phyloP scores from a whole-genome alignment of 1,140 invertebrate species.

The Hyposmocoma kahamanoa region DNA sequence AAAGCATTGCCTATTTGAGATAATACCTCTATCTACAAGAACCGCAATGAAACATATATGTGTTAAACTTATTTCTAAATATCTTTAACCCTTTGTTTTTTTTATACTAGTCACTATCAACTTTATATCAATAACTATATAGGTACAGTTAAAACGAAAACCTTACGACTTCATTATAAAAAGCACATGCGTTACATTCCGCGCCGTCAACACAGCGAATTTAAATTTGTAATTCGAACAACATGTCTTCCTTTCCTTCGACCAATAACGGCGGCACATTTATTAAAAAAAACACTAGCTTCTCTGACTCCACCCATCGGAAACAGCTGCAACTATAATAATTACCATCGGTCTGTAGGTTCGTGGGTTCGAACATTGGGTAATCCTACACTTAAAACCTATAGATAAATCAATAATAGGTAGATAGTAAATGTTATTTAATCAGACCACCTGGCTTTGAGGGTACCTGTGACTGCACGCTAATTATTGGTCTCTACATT shows the following conservation, averaged over 20 bases:
- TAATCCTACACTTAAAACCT: slow-evolving; percentile 21
- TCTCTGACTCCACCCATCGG: slow-evolving; percentile 53
- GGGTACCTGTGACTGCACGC: too few relatives aligned
- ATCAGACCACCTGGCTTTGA: too few relatives aligned
- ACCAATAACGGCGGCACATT: slow-evolving; percentile 56
- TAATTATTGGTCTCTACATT: too few relatives aligned
- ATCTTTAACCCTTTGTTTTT: too few relatives aligned
- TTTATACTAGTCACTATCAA: slow-evolving; percentile 11
- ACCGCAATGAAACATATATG: too few relatives aligned
- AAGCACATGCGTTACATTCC: slow-evolving; percentile 67
- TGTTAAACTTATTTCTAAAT: too few relatives aligned
- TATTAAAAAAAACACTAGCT: slow-evolving; percentile 54
- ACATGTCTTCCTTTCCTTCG: slow-evolving; percentile 37
- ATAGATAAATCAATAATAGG: slow-evolving; percentile 17
- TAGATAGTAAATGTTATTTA: too few relatives aligned
- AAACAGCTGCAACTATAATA: slow-evolving; percentile 66
- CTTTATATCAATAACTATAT: too few relatives aligned
- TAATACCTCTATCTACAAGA: too few relatives aligned
- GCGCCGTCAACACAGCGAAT: slow-evolving; percentile 56
- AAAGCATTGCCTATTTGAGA: too few relatives aligned
- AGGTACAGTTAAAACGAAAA: too few relatives aligned
- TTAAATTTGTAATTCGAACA: slow-evolving; percentile 59
- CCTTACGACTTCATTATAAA: slow-evolving; percentile 31
- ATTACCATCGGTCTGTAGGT: too few relatives aligned
- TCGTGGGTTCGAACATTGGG: slow-evolving; percentile 45